Base-by-base conservation (phyloP, 2,888 invertebrate species). In the Lasioglossum zephyrum region DNA sequence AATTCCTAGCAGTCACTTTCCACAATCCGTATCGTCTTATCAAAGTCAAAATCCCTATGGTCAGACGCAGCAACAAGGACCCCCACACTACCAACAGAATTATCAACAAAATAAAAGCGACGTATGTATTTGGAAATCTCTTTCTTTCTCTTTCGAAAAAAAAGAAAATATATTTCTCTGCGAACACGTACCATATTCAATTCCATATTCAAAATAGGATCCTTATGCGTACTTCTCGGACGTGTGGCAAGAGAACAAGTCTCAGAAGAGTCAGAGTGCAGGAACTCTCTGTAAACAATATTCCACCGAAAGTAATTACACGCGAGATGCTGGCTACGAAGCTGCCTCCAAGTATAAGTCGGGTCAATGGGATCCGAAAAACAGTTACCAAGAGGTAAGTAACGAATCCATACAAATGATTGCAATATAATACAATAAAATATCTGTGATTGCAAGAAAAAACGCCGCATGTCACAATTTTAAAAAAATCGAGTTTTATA, bases 161-260 rank as follows among this genome's bases (percentile, higher is more conserved):
- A 2, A 49, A 49, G n/a, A n/a, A 31, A 6, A 31, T 8, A 22
- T 22, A 53, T 63, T 63, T 31, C 8, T 31, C 31, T 3, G 26
- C 60, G 16, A 16, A 6, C 16, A 26, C 13, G 13, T 60, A 31
- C 13, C 39, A 39, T 39, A 39, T 39, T 39, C 18, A 36, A 63
- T 63, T 18, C 2, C 63, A 63, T 86, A 88, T 44, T 2, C 2
- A 1, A 5, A 39, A 22, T 13, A 95, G 95, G 95, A 95, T 89
- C 95, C 95, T 1, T 95, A 94, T 77, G 94, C 94, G 6, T 95
- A 95, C 79, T 95, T 95, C 81, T 95, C 95, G 18, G 95, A 95
- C 74, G 94, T 95, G 4, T 95, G 95, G 95, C 95, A 95, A 89
- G 95, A 95, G 86, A 95, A 94, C 72, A 95, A 94, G 79, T 82